Evolutionary conservation across 2,113 vertebrate species (phyloP), one percentile per base, ranked within the genome.

Genomic region (Brienomyrus longianalis): DNA sequence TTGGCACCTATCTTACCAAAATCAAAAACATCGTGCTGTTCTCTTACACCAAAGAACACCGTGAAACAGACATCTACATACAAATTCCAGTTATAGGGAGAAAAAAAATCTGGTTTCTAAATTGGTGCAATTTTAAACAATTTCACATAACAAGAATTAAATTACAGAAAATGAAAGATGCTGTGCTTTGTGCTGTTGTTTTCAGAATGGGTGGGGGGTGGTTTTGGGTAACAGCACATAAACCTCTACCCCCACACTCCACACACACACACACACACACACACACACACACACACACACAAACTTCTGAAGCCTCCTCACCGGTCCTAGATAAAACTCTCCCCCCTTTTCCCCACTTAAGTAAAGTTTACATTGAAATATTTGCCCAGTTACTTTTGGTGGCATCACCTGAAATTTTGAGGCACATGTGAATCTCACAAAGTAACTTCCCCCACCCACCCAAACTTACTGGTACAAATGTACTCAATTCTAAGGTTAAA

Each of bases 391-490:
- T 80, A 23, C 11, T 89, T 80, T 89, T 89, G 74, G 35, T 35
- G 51, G 11, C 43, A 59, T 56, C 74, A 47, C 52, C 88, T 83
- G 52, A 89, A 43, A 8, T 11, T 56, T n/a, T 74, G 83, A 90
- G 89, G 89, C 89, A 90, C 89, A 50, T 86, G 83, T 87, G 89
- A 87, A 86, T 86, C 27, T 31, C 23, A 9, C 9, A 66, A 52
- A 83, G 51, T 89, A 31, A 59, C 39, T 39, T 66, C 27, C 50
- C 70, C 74, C n/a, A 23, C 70, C n/a, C 3, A 9, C 35, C 70
- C 70, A 77, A 15, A 27, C n/a, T n/a, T 70, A 70, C 10, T 59
- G 56, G 56, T 62, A 62, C 56, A 62, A 62, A 62, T 62, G 2
- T 9, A n/a, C 23, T n/a, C 8, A 9, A 62, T 62, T n/a, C 56